phyloP scores from a whole-genome alignment of 2,888 invertebrate genomes.

The Papilio elwesi region DNA sequence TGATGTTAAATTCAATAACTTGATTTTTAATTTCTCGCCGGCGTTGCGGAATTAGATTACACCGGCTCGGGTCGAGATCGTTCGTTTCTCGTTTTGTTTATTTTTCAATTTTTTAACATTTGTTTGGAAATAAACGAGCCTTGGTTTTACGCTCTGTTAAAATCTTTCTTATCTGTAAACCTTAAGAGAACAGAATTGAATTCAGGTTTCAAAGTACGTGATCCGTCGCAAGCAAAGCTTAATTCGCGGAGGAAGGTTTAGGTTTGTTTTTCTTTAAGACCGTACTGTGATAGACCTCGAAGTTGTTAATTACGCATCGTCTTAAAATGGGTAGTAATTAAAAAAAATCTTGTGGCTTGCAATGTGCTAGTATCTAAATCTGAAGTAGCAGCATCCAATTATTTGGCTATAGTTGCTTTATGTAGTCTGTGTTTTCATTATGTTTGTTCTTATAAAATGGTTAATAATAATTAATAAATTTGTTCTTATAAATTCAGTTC shows the following conservation, averaged over 20 bases:
- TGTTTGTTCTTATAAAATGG: no score
- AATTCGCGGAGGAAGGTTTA: not conserved
- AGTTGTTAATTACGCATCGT: no score
- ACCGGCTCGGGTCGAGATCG: slow-evolving; percentile 10
- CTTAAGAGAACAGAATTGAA: no score
- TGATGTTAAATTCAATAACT: slow-evolving; percentile 25
- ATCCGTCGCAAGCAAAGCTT: no score
- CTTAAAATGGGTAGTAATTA: no score
- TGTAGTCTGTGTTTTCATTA: not conserved
- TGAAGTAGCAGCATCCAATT: not conserved
- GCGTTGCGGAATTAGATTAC: slow-evolving; percentile 23
- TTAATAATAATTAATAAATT: no score
- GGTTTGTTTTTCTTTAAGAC: no score
- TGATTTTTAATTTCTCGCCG: slow-evolving; percentile 30
- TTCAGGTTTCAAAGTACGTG: no score
- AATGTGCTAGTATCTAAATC: not conserved
- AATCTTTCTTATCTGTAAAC: no score
- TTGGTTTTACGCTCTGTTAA: not conserved
- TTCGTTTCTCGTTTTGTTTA: slow-evolving; percentile 25
- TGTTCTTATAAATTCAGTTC: not conserved
- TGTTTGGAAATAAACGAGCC: not conserved
- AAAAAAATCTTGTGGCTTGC: no score
- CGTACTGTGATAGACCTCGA: not conserved
- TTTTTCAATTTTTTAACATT: slow-evolving; percentile 16
- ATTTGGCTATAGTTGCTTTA: not conserved